Evolutionary conservation across 2,888 invertebrate species (phyloP).

Genomic region (Mimas tiliae): DNA sequence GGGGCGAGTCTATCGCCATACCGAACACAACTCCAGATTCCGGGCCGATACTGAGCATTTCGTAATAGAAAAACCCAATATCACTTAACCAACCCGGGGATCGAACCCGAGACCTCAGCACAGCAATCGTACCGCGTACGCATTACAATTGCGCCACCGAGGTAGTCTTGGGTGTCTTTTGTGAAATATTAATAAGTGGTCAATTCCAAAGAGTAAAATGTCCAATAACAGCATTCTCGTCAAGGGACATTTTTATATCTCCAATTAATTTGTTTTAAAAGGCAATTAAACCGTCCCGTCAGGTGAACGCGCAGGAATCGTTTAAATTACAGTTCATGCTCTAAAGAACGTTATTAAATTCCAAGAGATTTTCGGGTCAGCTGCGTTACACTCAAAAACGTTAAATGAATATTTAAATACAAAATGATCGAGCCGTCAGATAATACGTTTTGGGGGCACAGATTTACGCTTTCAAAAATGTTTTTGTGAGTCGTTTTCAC

Average conservation of each 20-base stretch:
- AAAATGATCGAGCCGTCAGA: conserved; percentile 39
- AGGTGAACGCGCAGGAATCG: conserved; percentile 58
- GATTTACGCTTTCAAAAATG: conserved; percentile 43
- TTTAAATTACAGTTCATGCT: conserved; percentile 59
- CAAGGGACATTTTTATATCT: conserved; percentile 24
- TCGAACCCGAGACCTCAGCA: no score
- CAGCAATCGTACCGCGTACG: no score
- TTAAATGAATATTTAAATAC: conserved; percentile 62
- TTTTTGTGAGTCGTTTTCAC: conserved; percentile 45
- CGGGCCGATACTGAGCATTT: no score
- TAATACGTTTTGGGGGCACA: conserved; percentile 44
- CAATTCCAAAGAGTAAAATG: no score
- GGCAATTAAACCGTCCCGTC: conserved; percentile 59
- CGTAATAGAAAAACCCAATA: no score
- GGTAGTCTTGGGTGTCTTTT: no score
- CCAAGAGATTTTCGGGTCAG: conserved; percentile 58
- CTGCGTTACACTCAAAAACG: conserved; percentile 57
- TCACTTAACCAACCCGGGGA: no score
- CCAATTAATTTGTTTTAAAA: conserved; percentile 54
- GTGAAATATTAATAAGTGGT: no score
- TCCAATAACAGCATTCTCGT: background rate
- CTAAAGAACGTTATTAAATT: conserved; percentile 61
- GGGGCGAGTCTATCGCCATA: no score
- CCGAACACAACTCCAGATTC: no score
- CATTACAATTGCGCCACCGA: no score